Evolutionary conservation across 2,113 vertebrate species (phyloP), one percentile per base, ranked within the genome.

Genomic region (Heterotis niloticus): DNA sequence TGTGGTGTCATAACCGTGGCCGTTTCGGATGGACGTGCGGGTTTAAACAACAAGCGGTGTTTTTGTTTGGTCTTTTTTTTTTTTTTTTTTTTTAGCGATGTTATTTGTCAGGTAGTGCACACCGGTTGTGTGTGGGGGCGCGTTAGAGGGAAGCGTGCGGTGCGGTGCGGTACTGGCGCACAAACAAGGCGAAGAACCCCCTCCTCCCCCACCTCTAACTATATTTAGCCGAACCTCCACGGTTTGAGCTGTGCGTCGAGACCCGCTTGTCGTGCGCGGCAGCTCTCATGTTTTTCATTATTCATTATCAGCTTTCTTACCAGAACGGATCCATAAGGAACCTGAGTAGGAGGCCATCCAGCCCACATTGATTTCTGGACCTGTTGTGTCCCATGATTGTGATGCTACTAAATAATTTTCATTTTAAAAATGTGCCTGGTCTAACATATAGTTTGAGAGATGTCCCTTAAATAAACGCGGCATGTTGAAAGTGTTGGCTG

Each of bases 181-280:
- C 34, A 44, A 66, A 23, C 69, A 64, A 18, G 78, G 54, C 70
- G 78, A n/a, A 56, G 34, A 65, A 17, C 70, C 20, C n/a, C 17
- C 23, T 70, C 60, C 56, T 71, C 62, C 59, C 72, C 64, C 71
- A 62, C 34, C 60, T 67, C 78, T 44, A 2, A 44, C 34, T 80
- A 75, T 80, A 75, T 67, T 80, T 80, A 75, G 74, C 74, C 20
- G 75, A 66, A 75, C 18, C 71, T 75, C 62, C 71, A 75, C 56
- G 70, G 71, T 75, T 29, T 75, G 67, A 75, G 71, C 71, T 74
- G 20, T 57, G 17, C 51, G 23, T 66, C 20, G 62, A 75, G 20
- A 34, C 24, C 62, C 13, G 56, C 44, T 60, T 26, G 34, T 44
- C 7, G 66, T 71, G 28, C 56, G 51, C 28, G 11, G 17, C 26